Base-by-base conservation (phyloP, 2,113 vertebrate genomes). In the Hippocampus barbouri region DNA sequence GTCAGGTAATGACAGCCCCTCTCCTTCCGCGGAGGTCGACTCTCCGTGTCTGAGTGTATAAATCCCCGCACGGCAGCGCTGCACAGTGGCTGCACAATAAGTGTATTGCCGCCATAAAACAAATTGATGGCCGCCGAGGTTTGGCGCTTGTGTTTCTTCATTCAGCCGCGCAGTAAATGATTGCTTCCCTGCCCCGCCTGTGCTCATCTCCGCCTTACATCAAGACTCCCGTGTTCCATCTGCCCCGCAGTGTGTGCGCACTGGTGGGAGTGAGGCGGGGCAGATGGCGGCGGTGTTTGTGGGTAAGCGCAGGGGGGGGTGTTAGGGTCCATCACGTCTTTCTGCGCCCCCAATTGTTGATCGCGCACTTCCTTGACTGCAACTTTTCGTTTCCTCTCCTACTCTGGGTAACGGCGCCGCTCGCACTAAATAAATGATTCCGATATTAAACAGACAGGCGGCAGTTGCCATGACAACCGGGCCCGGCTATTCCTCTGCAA, bases 391-490 rank as follows among this genome's bases (percentile, higher is more conserved):
- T 40, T 23, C 73, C 21, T 41, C 45, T 53, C 76, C 43, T 61
- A 12, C 73, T 77, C 54, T 3, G 0, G 68, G 71, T 75, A 78
- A 76, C 66, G 84, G 82, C 11, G 23, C 8, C 75, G 76, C 71
- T 74, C 80, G 70, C 34, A 66, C 68, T 77, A 84, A 86, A 86
- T 73, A 81, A 86, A 87, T 76, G 66, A 89, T 79, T 76, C 40
- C 43, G 66, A 78, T 79, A 86, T 81, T 79, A 79, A 84, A 74
- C 56, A 79, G 83, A 79, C 79, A 80, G 56, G 71, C 47, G 68
- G 60, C 81, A 74, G 87, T 90, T 90, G 70, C 87, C 84, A 87
- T 90, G 86, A 79, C 69, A 40, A 92, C 83, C 59, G 56, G 60
- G 34, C 66, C 15, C 68, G 62, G 63, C 77, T 74, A 59, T 16